Percentiles rank a stretch among this genome's conserved stretches.
Evolutionary conservation across 2,797 vertebrate genomes (phyloP).

Genomic region (Clarias fuscus): DNA sequence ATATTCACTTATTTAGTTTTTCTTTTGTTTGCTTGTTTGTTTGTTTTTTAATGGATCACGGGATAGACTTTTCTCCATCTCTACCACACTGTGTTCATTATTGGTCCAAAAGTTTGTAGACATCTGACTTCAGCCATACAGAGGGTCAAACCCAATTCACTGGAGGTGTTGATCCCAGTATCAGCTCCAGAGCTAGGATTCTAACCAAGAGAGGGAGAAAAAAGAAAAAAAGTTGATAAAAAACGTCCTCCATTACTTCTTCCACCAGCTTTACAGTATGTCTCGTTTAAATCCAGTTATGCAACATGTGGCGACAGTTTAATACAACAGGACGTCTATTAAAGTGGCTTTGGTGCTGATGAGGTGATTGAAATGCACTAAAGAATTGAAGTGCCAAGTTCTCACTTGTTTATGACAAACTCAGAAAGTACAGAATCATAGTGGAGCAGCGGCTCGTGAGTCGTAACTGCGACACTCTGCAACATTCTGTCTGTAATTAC

Average conservation of each 20-base stretch:
- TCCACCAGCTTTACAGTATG: not conserved
- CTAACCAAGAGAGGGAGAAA: no score
- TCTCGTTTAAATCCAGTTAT: not conserved
- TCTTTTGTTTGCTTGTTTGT: no score
- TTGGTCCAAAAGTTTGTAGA: not conserved
- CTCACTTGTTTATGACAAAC: not conserved
- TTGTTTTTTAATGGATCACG: no score
- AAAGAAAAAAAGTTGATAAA: no score
- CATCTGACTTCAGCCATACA: not conserved
- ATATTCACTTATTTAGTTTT: no score
- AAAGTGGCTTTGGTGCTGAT: not conserved
- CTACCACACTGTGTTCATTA: no score
- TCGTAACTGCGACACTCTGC: not conserved
- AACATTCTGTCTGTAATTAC: not conserved
- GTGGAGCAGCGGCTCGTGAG: no score
- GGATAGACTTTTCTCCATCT: no score
- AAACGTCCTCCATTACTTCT: no score
- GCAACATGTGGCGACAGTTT: not conserved
- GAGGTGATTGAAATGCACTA: not conserved
- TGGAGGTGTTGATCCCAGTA: not conserved
- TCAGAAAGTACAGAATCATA: not conserved
- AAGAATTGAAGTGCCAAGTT: not conserved
- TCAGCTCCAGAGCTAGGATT: not conserved
- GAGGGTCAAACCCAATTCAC: not conserved
- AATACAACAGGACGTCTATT: not conserved